Evolutionary conservation across 64 coral and sea anemone species (phyloP), one percentile per base, ranked within the genome.

Genomic region (Stichodactyla mertensii): DNA sequence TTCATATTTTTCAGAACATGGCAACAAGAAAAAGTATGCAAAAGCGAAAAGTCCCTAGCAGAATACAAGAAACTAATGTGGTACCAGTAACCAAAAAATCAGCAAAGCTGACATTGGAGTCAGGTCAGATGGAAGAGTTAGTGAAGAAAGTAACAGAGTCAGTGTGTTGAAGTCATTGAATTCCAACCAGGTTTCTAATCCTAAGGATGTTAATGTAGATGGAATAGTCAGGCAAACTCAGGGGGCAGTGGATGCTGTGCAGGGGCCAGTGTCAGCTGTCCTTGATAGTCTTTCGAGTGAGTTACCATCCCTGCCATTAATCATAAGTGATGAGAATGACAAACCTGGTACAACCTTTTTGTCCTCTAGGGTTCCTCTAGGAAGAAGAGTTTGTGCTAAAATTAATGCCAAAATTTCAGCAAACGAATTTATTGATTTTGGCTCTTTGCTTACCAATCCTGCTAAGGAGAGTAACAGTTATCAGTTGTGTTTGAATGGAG

Each of bases 381-480:
- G 53, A 18, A 18, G 0, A 16, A 18, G 51, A 18, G 79, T 82
- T 16, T 82, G 22, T 82, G 79, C 8, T 51, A 82, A 82, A 52
- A 22, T 82, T 16, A 51, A 31, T 0, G 53, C 36, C 9, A 82
- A 82, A 31, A 82, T 82, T 52, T 52, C 3, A 16, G 16, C 31
- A 52, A 82, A 82, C 19, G 79, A 55, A 82, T 82, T 36, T 31
- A 52, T 82, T 16, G 79, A 82, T 55, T 82, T 82, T 77, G 79
- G 79, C 7, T 26, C 53, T 36, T 82, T 82, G 51, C 10, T 82
- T 4, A 52, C 53, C 16, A 51, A 9, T 22, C 79, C 8, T 82
- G 51, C 16, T 82, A 52, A 52, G 16, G 51, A 18, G 8, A 82
- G 24, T 26, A 71, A n/a, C 24, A 26, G 18, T n/a, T 71, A 71